A percentile compares a stretch with the other conserved stretches of the same genome.
Conservation (phyloP, 2,888 invertebrate species). For the Archips crataeganus region DNA sequence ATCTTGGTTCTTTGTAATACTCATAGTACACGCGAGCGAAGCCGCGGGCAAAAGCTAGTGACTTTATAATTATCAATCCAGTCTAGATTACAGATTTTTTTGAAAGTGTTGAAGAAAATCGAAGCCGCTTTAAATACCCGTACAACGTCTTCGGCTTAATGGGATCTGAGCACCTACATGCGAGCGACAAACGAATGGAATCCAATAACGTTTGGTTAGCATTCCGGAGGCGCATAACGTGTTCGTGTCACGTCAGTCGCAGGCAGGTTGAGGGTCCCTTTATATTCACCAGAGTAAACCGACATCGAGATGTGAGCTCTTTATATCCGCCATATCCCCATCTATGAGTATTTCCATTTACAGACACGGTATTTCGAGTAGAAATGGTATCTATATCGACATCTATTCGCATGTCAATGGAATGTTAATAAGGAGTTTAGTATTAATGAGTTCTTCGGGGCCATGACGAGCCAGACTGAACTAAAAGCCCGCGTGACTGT, state of each 20-base stretch:
- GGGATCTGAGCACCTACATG: slow-evolving; percentile 30
- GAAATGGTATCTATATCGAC: slow-evolving; percentile 1
- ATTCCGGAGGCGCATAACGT: slow-evolving; percentile 51
- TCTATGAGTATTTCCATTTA: slow-evolving; percentile 21
- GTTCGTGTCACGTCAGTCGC: slow-evolving; percentile 57
- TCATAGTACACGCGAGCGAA: no score
- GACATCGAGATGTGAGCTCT: slow-evolving; percentile 38
- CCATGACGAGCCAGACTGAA: neutral
- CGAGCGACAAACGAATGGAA: slow-evolving; percentile 53
- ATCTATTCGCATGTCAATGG: slow-evolving; percentile 16
- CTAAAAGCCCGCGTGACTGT: neutral
- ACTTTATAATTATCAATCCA: neutral
- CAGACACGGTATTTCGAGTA: slow-evolving; percentile 2
- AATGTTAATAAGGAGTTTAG: slow-evolving; percentile 19
- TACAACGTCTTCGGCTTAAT: slow-evolving; percentile 18
- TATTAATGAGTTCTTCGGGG: slow-evolving; percentile 1
- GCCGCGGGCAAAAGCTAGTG: no score
- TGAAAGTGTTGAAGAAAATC: neutral
- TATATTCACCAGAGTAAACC: slow-evolving; percentile 59
- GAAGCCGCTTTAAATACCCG: neutral
- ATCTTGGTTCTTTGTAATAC: no score
- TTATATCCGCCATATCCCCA: slow-evolving; percentile 30
- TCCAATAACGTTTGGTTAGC: slow-evolving; percentile 55
- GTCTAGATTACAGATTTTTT: neutral
- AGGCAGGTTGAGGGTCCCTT: slow-evolving; percentile 57